Evolutionary conservation across 2,797 vertebrate species (phyloP), one percentile per base, ranked within the genome.

Genomic region (Hipposideros larvatus): DNA sequence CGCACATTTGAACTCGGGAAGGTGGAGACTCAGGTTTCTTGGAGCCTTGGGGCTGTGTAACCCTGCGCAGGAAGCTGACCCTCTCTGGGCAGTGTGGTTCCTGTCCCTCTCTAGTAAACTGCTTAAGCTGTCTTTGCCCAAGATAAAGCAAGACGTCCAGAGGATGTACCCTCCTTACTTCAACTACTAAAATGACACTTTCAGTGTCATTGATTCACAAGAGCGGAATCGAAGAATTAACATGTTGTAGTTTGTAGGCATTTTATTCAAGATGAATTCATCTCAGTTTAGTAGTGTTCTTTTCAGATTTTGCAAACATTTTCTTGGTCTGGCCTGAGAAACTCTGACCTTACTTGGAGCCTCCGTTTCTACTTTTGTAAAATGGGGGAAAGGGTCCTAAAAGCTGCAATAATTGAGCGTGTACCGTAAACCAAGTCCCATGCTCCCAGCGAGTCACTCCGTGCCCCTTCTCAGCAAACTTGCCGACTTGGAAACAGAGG

Each of bases 41-140:
- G 37, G 73, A 55, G 70, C 65, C 88, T 46, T 16, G 0, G 15
- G 21, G 83, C 63, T 91, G 74, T 65, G 82, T 51, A 74, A 79
- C 31, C 8, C 16, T 7, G 31, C 63, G n/a, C 48, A 59, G 75
- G 83, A 90, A 89, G 73, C 48, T 57, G 90, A 28, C 66, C 31
- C 66, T 93, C 77, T 93, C 91, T 80, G 57, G n/a, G 75, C 73
- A 51, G 48, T 22, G 24, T 9, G 41, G 65, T 53, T 80, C 71
- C 79, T 37, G 18, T 34, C 46, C 19, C 19, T 73, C 26, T 28
- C 19, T 78, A 63, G 85, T 66, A 80, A 79, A 48, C 13, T 55
- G 55, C 46, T 82, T 48, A 77, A 87, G 34, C 59, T 73, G 26
- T 68, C 66, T 85, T 34, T 75, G 86, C 78, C 74, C 34, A 43